Base-by-base conservation (phyloP, 2,113 vertebrate species). In the Corythornis cristatus region DNA sequence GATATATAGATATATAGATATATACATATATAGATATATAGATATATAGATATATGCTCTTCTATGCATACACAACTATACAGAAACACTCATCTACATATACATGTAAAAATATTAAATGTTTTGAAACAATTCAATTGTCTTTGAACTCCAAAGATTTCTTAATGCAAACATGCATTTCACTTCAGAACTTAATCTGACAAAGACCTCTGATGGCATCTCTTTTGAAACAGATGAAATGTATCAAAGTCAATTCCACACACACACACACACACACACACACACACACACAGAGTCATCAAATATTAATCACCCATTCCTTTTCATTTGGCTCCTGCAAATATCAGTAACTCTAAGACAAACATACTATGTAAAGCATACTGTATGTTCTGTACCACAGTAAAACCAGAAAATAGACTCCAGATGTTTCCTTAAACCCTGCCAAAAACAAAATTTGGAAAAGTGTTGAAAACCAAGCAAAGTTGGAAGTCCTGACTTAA, bases 351-450 rank as follows among this genome's bases (percentile, higher is more conserved):
- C 48, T 77, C 45, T 56, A 90, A 77, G 72, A 60, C 65, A 91
- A 93, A 83, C 51, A 67, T 6, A 46, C 51, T 74, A 60, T 40
- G 40, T 25, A 40, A 89, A 88, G 35, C 78, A 71, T 45, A 88
- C 22, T 60, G 26, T 75, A 64, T 67, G 60, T 31, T 74, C 75
- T 48, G 51, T 22, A 67, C 72, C 65, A 87, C 68, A 91, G 91
- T 80, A 88, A 96, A 92, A 94, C 25, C 86, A 90, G 89, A 83
- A 95, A 94, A 94, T 65, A 94, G 75, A 77, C 56, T 95, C 91
- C 94, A 95, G 95, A 95, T 95, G 91, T 95, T 93, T 89, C 91
- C 85, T 93, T 48, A 67, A 75, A 91, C 61, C 68, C 60, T 95
- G 87, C 84, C 93, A 95, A 88, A 95, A 91, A 12, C 0, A 0